phyloP scores from a whole-genome alignment of 1,140 invertebrate species.

The Hyposmocoma kahamanoa region DNA sequence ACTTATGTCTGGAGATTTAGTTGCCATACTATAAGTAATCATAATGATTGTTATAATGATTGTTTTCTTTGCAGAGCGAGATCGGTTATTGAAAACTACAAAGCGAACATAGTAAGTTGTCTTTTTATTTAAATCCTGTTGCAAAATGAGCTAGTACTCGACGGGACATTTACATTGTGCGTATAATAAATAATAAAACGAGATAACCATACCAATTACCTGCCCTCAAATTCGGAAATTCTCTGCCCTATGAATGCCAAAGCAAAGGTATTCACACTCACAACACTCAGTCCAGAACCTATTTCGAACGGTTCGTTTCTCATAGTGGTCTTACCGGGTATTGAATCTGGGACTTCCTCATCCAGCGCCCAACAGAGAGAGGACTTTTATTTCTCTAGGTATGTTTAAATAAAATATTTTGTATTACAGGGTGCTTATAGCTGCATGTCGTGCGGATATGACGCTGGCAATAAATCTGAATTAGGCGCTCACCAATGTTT shows the following conservation, averaged over 20 bases:
- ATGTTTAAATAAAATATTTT: not conserved
- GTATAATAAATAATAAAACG: too few species aligned
- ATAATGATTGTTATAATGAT: too few species aligned
- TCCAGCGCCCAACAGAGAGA: not conserved
- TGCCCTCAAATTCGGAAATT: too few species aligned
- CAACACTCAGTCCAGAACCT: not conserved
- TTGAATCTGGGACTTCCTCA: too few species aligned
- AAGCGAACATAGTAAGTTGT: slow-evolving; percentile 13
- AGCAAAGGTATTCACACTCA: not conserved
- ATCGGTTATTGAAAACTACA: slow-evolving; percentile 39
- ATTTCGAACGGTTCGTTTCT: too few species aligned
- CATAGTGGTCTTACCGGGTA: too few species aligned
- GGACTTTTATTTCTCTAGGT: too few species aligned
- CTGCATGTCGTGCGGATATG: slow-evolving; percentile 20
- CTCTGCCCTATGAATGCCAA: not conserved
- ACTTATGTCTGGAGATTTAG: too few species aligned
- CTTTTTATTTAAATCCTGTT: not conserved
- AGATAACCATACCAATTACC: too few species aligned
- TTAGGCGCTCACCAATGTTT: slow-evolving; percentile 22
- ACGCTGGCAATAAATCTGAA: slow-evolving; percentile 23
- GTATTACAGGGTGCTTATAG: not conserved
- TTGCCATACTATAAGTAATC: too few species aligned
- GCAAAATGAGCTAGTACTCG: too few species aligned
- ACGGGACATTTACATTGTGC: too few species aligned
- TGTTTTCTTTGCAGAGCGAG: slow-evolving; percentile 41